Conservation (phyloP, 2,888 invertebrate species). For the Cheilosia scutellata region DNA sequence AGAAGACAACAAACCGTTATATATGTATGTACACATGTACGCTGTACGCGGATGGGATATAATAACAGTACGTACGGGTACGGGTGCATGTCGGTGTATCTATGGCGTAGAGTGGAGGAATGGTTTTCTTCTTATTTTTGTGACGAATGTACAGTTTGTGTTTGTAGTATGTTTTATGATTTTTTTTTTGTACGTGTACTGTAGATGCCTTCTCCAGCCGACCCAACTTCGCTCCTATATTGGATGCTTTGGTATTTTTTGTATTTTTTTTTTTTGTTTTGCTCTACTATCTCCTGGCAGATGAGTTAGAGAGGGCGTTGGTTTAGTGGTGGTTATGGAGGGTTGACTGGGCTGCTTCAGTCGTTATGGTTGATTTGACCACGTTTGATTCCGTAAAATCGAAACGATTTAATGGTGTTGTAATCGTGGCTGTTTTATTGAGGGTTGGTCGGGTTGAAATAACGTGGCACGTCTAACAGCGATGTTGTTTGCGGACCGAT, state of each 20-base stretch:
- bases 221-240: constrained; percentile 46
- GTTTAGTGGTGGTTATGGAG: constrained; percentile 28
- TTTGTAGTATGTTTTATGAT: constrained; percentile 69
- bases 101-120: constrained; percentile 18
- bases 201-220: constrained; percentile 2
- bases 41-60: constrained; percentile 53
- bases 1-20: constrained; percentile 65
- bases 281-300: constrained; percentile 24
- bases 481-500: not conserved
- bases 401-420: constrained; percentile 73
- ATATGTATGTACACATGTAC: constrained; percentile 53
- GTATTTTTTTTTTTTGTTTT: not conserved
- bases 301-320: constrained; percentile 65
- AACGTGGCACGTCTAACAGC: not conserved
- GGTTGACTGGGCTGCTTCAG: constrained; percentile 43
- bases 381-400: constrained; percentile 68
- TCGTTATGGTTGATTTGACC: constrained; percentile 71
- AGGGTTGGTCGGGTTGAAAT: constrained; percentile 16
- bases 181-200: constrained; percentile 34
- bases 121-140: constrained; percentile 73
- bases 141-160: constrained; percentile 70
- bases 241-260: constrained; percentile 22
- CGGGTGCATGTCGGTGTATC: constrained; percentile 20
- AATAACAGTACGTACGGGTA: constrained; percentile 41
- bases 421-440: constrained; percentile 38